Evolutionary conservation across 1,140 invertebrate species (phyloP), one percentile per base, ranked within the genome.

Genomic region (Musca domestica): DNA sequence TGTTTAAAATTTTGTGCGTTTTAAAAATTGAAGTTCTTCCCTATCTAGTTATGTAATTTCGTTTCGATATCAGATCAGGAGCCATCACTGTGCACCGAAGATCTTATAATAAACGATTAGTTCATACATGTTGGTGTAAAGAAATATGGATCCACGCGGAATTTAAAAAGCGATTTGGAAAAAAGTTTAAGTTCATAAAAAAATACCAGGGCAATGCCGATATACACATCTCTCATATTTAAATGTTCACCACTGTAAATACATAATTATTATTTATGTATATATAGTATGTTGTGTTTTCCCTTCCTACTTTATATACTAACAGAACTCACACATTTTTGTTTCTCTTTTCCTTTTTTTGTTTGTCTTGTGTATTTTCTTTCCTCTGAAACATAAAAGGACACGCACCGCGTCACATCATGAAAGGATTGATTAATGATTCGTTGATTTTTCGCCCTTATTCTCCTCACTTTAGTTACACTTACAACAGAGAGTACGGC

Each of bases 361-460:
- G 49, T 46, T 27, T 46, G 20, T 66, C 20, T 66, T 67, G 64
- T 67, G 51, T 64, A 47, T 49, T 70, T 72, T 66, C 67, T 70
- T 74, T 67, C 73, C 72, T 76, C 71, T 79, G 72, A 72, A 75
- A 80, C 77, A 80, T 80, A 80, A 80, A 80, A 80, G 77, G 77
- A 80, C 77, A 80, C 77, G 77, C 77, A 80, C 77, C 77, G 77
- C 77, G 74, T 77, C 77, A 78, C 77, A 80, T 80, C 77, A 80
- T 80, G 77, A 80, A 80, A 80, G 77, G 77, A 80, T 80, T 80
- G 77, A 80, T 80, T 80, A 80, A 80, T 80, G 77, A 80, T 80
- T 80, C 77, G 74, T 80, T 80, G 77, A 80, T 80, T 80, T 71
- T 78, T 79, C 77, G 77, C 77, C 77, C 77, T 80, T 80, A 80